Base-by-base conservation (phyloP, 1,140 invertebrate species). In the Drosophila tani region DNA sequence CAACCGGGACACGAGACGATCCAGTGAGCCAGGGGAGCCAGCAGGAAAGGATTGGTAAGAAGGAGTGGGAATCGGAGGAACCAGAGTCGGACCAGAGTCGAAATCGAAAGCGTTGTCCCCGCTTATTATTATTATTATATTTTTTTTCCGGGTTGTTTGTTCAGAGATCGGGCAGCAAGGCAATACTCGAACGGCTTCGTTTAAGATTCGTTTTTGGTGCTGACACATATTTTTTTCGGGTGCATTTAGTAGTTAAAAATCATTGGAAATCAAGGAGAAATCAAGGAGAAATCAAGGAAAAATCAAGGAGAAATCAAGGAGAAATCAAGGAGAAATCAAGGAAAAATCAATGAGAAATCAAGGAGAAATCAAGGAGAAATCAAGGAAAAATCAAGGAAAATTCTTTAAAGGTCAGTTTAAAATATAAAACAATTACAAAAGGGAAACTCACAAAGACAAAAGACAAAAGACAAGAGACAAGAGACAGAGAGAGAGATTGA, bases 181-280 rank as follows among this genome's bases (percentile, higher is more conserved):
- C 88, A 91, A 91, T 91, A 91, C 83, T 75, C 79, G 50, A 82
- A 58, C 51, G 29, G 59, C 43, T 49, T 55, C 53, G 47, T 40
- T 64, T 53, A 24, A 78, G 65, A 70, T 55, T 80, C 79, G 63
- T 59, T 69, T 49, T 81, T 66, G 82, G 82, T 86, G 82, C 82
- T 86, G 75, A 24, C 21, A 24, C 21, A 32, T 27, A 38, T 64
- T 83, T 68, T 68, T 47, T 63, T 79, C 60, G 62, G 79, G 75
- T 90, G 82, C 79, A 85, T 82, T 85, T 79, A 83, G 82, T 81
- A 58, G 82, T 85, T 58, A 85, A 85, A 55, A 35, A 11, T 11
- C 32, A 64, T 63, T 76, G 57, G 8, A 35, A 35, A 35, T 35
- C 53, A 38, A 49, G 29, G 45, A 71, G 45, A 56, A 76, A n/a